Evolutionary conservation across 2,888 invertebrate genomes (phyloP).

Genomic region (Dasypogon diadema): DNA sequence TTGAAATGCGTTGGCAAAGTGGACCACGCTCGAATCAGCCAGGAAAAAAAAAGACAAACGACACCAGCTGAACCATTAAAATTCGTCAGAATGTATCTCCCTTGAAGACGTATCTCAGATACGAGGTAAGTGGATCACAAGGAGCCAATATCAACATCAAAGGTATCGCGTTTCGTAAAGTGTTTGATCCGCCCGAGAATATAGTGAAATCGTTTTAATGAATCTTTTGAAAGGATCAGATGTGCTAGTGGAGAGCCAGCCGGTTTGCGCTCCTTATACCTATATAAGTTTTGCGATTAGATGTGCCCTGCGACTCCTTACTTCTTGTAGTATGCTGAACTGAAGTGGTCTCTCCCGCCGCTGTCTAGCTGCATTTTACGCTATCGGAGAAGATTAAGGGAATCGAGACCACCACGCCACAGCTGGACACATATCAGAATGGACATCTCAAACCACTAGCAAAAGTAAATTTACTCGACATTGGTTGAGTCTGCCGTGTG

Average conservation of each 20-base stretch:
- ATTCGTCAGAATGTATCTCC: not conserved
- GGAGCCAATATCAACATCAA: constrained; percentile 36
- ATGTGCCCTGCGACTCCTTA: not conserved
- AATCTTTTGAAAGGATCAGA: not conserved
- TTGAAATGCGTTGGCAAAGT: constrained; percentile 37
- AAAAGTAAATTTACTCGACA: not conserved
- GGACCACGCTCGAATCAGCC: not conserved
- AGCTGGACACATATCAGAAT: constrained; percentile 10
- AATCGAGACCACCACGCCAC: not conserved
- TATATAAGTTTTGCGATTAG: not conserved
- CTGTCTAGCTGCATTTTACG: not conserved
- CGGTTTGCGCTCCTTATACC: no score
- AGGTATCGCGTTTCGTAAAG: constrained; percentile 42
- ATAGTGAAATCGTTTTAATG: constrained; percentile 5
- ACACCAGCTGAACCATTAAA: constrained; percentile 42
- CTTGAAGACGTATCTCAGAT: not conserved
- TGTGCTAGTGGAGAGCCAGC: not conserved
- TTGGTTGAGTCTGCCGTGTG: not conserved
- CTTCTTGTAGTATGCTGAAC: not conserved
- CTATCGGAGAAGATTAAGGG: not conserved
- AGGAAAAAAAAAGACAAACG: constrained; percentile 28
- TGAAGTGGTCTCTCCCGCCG: not conserved
- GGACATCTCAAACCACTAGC: constrained; percentile 19
- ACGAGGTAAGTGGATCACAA: constrained; percentile 2
- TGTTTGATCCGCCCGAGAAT: not conserved